Evolutionary conservation across 92 coral and sea anemone species (phyloP), one percentile per base, ranked within the genome.

Genomic region (Zoanthus sociatus): DNA sequence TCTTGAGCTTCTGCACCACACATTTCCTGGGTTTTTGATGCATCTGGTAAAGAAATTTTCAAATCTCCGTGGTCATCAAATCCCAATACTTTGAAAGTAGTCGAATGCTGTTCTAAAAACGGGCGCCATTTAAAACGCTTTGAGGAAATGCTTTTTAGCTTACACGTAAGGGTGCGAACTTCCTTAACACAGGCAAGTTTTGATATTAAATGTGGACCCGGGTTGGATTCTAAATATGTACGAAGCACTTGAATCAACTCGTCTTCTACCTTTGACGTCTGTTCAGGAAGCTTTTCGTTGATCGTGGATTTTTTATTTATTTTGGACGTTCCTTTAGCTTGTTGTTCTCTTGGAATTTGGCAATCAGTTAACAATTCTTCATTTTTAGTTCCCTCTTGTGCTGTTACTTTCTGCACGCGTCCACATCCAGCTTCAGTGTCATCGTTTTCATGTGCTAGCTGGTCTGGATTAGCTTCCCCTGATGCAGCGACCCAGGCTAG

Each of bases 201-300:
- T 78, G 84, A 78, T 32, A 60, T 37, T n/a, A 78, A 17, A 37
- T 78, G 71, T 44, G 31, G 12, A 1, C 84, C 72, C 0, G 84
- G 71, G 32, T 42, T 78, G 31, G 55, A 47, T 11, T 58, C 15
- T 9, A 78, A 31, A 16, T 58, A 42, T 13, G 0, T 33, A 45
- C 56, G 33, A 1, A 78, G 56, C 42, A 1, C 70, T 78, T 78
- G 30, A 6, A 32, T 14, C n/a, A 78, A 55, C 56, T 5, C 5
- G 11, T 55, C 51, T 13, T 78, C 84, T 44, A 61, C 31, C 6
- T 6, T 7, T 2, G 5, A 31, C 17, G 11, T 30, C 67, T 32
- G 20, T 14, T 16, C 13, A 7, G 16, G 7, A 4, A 51, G 46
- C 10, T 45, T 8, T 47, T 21, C 18, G 37, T 47, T 26, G 47